Evolutionary conservation across 1,140 invertebrate genomes (phyloP), one percentile per base, ranked within the genome.

Genomic region (Drosophila rhopaloa): DNA sequence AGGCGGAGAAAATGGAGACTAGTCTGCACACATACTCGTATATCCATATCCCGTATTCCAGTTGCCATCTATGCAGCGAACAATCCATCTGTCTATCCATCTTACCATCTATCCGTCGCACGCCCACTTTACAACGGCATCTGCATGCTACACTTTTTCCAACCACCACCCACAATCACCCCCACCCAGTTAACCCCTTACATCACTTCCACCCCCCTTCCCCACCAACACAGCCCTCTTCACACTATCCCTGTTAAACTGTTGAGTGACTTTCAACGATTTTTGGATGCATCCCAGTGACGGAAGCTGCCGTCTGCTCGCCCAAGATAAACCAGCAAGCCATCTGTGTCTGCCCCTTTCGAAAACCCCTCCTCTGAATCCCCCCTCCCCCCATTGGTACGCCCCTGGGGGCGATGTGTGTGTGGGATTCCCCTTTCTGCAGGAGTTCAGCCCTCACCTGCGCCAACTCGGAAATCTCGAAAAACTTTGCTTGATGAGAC

Each of bases 231-330:
- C 24, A 24, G 4, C 37, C 35, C 16, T 16, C 16, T 37, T 55
- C 48, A 44, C 61, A 55, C 48, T 59, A 66, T 77, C 68, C 63
- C 65, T 67, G 82, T 71, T 85, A 88, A 88, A 82, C 83, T 88
- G 83, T 88, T 82, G 82, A 88, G 83, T 86, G 82, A 86, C 65
- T 88, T 82, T 79, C 83, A 88, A 88, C 83, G 79, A 83, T 88
- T 86, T 86, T 86, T 73, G 83, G 62, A 88, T 76, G 74, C 75
- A 70, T 78, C 55, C 59, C 37, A 62, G 37, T 75, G 79, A 81
- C 81, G 75, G 84, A 86, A 79, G 81, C 82, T 56, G 68, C 56
- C 65, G 80, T 46, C 80, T 83, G 80, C 48, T 56, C 44, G 56
- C 71, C 65, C 66, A 68, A 86, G 82, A 82, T 88, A 86, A 86